A percentile compares a stretch with the other conserved stretches of the same genome.
Evolutionary conservation across 2,888 invertebrate genomes (phyloP).

Genomic region (Acleris emargana): DNA sequence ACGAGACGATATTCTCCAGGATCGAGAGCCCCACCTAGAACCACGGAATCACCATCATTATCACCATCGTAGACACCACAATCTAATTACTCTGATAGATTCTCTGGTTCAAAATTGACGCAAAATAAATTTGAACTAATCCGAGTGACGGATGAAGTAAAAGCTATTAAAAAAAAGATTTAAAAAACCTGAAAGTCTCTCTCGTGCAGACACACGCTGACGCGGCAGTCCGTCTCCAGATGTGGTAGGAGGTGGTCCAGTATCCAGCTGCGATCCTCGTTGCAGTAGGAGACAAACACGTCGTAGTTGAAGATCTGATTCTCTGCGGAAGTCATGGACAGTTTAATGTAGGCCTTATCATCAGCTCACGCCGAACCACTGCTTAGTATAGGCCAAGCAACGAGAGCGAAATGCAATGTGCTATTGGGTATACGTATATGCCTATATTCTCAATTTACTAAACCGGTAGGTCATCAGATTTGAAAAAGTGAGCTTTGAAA

Average conservation of each 20-base stretch:
- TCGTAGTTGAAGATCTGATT: slow-evolving; percentile 81
- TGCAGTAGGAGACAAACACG: slow-evolving; percentile 88
- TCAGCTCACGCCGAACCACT: too few species aligned
- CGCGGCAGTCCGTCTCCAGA: slow-evolving; percentile 82
- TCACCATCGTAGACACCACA: too few species aligned
- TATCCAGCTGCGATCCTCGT: slow-evolving; percentile 86
- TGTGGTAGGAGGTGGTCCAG: slow-evolving; percentile 85
- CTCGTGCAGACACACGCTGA: slow-evolving; percentile 87
- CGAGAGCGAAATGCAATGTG: too few species aligned
- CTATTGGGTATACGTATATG: too few species aligned
- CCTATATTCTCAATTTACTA: too few species aligned
- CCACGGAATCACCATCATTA: background rate
- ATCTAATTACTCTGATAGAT: too few species aligned
- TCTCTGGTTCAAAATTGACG: too few species aligned
- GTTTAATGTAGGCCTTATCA: background rate
- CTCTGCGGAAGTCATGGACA: slow-evolving; percentile 47
- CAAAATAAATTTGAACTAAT: too few species aligned
- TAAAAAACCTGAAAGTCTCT: slow-evolving; percentile 86
- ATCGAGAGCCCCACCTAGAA: slow-evolving; percentile 86
- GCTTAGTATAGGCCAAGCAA: too few species aligned
- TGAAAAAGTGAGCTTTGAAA: too few species aligned
- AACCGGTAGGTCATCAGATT: too few species aligned
- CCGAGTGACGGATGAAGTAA: background rate
- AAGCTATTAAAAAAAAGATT: background rate
- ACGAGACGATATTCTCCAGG: slow-evolving; percentile 87